Evolutionary conservation across 2,888 invertebrate genomes (phyloP), one percentile per base, ranked within the genome.

Genomic region (Drosophila buzzatii): DNA sequence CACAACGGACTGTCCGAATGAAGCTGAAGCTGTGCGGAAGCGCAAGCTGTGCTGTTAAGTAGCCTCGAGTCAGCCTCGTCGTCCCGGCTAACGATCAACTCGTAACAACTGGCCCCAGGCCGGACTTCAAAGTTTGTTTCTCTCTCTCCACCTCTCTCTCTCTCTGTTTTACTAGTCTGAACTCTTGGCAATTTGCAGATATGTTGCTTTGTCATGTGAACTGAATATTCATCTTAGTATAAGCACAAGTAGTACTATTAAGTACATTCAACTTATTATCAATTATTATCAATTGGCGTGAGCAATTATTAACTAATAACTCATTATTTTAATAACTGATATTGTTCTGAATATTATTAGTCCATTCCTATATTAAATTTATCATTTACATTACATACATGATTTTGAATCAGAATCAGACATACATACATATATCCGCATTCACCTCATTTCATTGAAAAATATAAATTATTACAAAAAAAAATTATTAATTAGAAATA

Each of bases 21-120:
- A 27, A 27, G 14, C 58, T 65, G 61, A 20, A 60, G 62, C 66
- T 73, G 37, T 52, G 66, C 87, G 88, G 88, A 85, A 83, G 56
- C 62, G 63, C 88, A 76, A 85, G 85, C 88, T 88, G 85, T 77
- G 72, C 72, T 75, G 79, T 81, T 85, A 88, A 85, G 85, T 83
- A 85, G 85, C 81, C 73, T 67, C 77, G 59, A 85, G 88, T 70
- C 82, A 64, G 58, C 66, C 59, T 70, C 70, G 27, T 59, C 5
- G 47, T 64, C 37, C 63, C 68, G 74, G 71, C 70, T 84, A 87
- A 81, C 85, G 85, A 85, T 84, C 85, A 70, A 78, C 70, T 81
- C 73, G 70, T 62, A 47, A 53, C 72, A 69, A 76, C 68, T 69
- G 49, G 51, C 51, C 70, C 57, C 70, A 61, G 78, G 76, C 81